Conservation (phyloP, 2,888 invertebrate species). For the Aelia acuminata region DNA sequence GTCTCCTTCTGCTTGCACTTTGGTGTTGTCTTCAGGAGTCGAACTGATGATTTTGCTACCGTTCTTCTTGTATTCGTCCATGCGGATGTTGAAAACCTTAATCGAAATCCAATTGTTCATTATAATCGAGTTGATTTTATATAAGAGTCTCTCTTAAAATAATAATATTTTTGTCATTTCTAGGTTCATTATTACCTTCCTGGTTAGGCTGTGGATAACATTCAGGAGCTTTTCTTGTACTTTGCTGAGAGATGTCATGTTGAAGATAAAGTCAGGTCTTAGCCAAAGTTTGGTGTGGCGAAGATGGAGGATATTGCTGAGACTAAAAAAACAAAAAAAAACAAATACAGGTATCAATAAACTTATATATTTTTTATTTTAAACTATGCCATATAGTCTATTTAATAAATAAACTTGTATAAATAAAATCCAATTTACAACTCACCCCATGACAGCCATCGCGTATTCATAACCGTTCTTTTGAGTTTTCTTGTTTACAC, state of each 20-base stretch:
- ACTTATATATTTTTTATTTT: background rate
- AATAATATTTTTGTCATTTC: background rate
- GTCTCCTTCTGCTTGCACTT: constrained; percentile 56
- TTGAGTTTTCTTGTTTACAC: constrained; percentile 86
- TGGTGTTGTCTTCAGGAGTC: constrained; percentile 26
- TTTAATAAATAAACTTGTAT: background rate
- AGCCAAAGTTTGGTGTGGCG: constrained; percentile 86
- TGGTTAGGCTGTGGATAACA: constrained; percentile 85
- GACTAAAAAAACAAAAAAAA: constrained; percentile 69
- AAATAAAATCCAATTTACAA: background rate
- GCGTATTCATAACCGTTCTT: constrained; percentile 83
- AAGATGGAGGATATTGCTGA: constrained; percentile 88
- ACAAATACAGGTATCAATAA: background rate
- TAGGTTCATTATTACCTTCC: constrained; percentile 75
- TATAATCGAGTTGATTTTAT: background rate
- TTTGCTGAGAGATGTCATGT: constrained; percentile 81
- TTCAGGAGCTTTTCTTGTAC: constrained; percentile 81
- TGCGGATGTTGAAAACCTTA: constrained; percentile 57
- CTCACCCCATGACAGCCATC: constrained; percentile 87
- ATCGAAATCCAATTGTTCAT: background rate
- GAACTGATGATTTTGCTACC: constrained; percentile 14
- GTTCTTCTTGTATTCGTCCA: constrained; percentile 53
- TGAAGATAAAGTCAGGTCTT: constrained; percentile 83
- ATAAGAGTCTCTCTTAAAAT: background rate
- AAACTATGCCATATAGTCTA: background rate